Evolutionary conservation across 1,140 invertebrate species (phyloP).

Genomic region (Armadillidium nasatum): DNA sequence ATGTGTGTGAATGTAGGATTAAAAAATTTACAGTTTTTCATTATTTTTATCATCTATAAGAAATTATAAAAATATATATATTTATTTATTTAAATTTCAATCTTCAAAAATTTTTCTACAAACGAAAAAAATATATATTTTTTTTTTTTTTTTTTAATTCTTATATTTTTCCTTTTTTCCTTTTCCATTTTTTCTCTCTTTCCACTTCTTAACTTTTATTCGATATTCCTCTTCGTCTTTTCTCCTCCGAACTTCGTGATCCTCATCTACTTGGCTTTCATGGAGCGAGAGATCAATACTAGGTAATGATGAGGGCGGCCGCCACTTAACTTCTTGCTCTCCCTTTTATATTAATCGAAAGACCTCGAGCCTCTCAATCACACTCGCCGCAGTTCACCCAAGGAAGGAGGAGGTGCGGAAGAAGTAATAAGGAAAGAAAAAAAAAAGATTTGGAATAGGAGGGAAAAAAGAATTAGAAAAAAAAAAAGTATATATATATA

Average conservation of each 20-base stretch:
- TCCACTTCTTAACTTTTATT: background rate
- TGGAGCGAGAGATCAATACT: background rate
- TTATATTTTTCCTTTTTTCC: background rate
- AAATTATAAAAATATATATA: too few species aligned
- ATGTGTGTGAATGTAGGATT: too few species aligned
- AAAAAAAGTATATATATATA: too few species aligned
- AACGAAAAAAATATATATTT: too few species aligned
- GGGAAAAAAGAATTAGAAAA: too few species aligned
- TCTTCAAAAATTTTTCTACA: too few species aligned
- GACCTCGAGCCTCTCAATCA: background rate
- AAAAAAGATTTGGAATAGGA: too few species aligned
- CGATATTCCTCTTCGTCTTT: background rate
- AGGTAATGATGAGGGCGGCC: constrained; percentile 7
- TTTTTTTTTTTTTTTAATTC: too few species aligned
- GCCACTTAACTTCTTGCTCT: constrained; percentile 11
- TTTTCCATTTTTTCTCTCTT: background rate
- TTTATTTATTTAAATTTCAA: too few species aligned
- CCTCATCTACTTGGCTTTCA: background rate
- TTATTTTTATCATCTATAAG: too few species aligned
- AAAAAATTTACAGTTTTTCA: too few species aligned
- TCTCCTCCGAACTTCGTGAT: background rate
- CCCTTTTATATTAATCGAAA: constrained; percentile 13
- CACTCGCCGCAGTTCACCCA: constrained; percentile 7
- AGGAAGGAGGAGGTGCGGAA: background rate
- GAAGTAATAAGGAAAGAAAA: background rate